Evolutionary conservation across 2,113 vertebrate species (phyloP), one percentile per base, ranked within the genome.

Genomic region (Ivindomyrus marchei): DNA sequence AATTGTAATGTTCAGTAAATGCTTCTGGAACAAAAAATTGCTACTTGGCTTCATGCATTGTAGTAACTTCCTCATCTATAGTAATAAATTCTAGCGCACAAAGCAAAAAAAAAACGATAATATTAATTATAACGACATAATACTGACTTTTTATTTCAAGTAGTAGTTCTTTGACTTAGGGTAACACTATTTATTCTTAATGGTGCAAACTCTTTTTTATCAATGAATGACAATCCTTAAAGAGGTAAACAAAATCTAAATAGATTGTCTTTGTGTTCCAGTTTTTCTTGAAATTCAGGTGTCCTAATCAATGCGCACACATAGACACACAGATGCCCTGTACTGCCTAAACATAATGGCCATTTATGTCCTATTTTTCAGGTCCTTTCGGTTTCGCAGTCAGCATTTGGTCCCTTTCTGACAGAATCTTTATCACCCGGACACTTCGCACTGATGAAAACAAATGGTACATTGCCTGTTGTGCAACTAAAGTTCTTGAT

Each of bases 381-480:
- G 53, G 85, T 89, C 36, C 39, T 83, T 74, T 80, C 31, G 88
- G 45, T 90, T 88, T 86, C 9, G 10, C 21, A 36, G 70, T 50
- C 39, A 91, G 86, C 50, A 89, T 89, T 83, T 90, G 36, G 62
- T 90, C 89, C 85, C 85, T 85, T 91, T 90, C 89, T 66, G 87
- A 46, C 89, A 88, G 47, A 85, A 91, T 92, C 89, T 91, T 90
- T 90, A 92, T 56, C 92, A 89, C 89, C 87, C 88, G 85, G 83
- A 90, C 52, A 88, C 91, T 92, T 90, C 89, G 89, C 46, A 45
- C 70, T 90, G 91, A 94, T 94, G 92, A 92, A 93, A 95, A 94
- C 89, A 93, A 90, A 94, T 94, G 91, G 87, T 85, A 85, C 92
- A 85, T 90, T 87, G 85, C 66, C 91, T 89, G 90, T 88, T 58